Conservation (phyloP, 1,140 invertebrate genomes). For the Dinoponera quadriceps region DNA sequence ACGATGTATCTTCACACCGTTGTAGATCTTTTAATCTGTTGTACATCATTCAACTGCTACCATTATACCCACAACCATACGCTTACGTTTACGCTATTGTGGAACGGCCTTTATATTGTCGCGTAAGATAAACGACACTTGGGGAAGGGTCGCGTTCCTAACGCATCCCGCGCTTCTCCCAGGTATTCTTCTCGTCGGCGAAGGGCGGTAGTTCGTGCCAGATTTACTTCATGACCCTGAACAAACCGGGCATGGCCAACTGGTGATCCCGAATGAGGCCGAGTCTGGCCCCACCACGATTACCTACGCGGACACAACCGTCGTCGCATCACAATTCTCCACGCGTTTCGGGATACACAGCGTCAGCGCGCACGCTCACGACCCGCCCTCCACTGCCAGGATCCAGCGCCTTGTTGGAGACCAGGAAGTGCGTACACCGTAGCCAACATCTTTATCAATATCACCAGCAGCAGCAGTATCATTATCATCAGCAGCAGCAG, state of each 20-base stretch:
- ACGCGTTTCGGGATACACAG: slow-evolving; percentile 64
- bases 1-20: too few species aligned
- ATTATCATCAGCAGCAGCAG: slow-evolving; percentile 37
- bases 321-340: slow-evolving; percentile 54
- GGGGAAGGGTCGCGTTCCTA: not conserved
- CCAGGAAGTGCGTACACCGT: slow-evolving; percentile 77
- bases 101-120: too few species aligned
- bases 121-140: too few species aligned
- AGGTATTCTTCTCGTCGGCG: slow-evolving; percentile 99
- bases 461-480: slow-evolving; percentile 57
- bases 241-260: slow-evolving; percentile 99
- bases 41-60: too few species aligned
- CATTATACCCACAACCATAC: too few species aligned
- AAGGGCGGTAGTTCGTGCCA: slow-evolving; percentile 99
- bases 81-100: too few species aligned
- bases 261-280: slow-evolving; percentile 91
- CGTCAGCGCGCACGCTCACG: slow-evolving; percentile 65
- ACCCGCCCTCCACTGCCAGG: slow-evolving; percentile 78
- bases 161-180: slow-evolving; percentile 55
- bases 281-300: slow-evolving; percentile 72
- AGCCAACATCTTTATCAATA: slow-evolving; percentile 66
- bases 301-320: slow-evolving; percentile 64
- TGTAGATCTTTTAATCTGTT: too few species aligned
- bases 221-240: slow-evolving; percentile 99
- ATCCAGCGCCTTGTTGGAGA: slow-evolving; percentile 73